Base-by-base conservation (phyloP, 1,140 invertebrate genomes). In the Drosophila sucinea region DNA sequence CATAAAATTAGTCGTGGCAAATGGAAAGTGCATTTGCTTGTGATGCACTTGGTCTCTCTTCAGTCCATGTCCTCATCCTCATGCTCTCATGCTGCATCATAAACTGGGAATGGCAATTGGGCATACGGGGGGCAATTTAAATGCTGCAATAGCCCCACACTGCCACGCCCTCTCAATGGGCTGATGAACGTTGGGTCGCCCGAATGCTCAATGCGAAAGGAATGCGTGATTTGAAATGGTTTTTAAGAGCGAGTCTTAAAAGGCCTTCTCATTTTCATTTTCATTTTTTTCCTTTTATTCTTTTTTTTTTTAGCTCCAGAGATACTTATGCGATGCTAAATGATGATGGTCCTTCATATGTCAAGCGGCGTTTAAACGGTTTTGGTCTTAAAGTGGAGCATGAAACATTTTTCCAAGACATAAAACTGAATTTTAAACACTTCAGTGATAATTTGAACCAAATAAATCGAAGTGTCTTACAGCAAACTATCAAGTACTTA, bases 1-100 rank as follows among this genome's bases (percentile, higher is more conserved):
- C 83, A 89, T 87, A 89, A 87, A 87, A 87, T 87, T 87, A 87
- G 83, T 89, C 70, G 69, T 80, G 79, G 76, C 77, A 84, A 70
- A 35, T 44, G 79, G 79, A 87, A 89, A 87, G 76, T 87, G 83
- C 77, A 85, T 81, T 85, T 81, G 73, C 73, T 78, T 80, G 72
- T 66, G 83, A 65, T 67, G 81, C 70, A 78, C 81, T 78, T 70
- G 77, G 67, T 78, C 68, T 8, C 44, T 51, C 63, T 66, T 58
- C 63, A 60, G 76, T 84, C 81, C 44, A 47, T 8, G 44, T 23
- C 44, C 23, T 23, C 17, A 47, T 47, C 23, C 17, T 17, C 44
- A 27, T 2, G 44, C 25, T 10, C 44, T 51, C 25, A 51, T 51
- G 23, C 23, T 27, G 44, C 44, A 51, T 51, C 44, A 8, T 51